A percentile compares a stretch with the other conserved stretches of the same genome.
These are phyloP conservation scores for human DNA, from an alignment of 2,113 vertebrate species.

Conservation along the genomic window DNA sequence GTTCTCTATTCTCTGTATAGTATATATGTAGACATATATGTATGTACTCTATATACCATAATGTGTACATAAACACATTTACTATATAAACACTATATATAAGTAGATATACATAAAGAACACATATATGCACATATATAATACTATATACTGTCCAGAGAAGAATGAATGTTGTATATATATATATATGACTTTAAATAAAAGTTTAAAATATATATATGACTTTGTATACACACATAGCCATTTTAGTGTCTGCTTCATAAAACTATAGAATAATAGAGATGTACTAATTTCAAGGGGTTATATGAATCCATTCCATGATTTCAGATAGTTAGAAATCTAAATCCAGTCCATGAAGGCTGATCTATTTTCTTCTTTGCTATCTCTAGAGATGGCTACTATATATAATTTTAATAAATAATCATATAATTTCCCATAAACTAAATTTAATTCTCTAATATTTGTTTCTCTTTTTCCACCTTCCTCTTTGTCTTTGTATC, in stretches of 20 bases:
- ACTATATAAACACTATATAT: not conserved
- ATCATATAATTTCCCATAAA: not conserved
- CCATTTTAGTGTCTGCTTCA: not conserved
- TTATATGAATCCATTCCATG: not conserved
- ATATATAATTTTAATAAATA: not conserved
- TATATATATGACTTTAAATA: not conserved
- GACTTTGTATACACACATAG: not conserved
- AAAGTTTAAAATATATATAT: too few species aligned
- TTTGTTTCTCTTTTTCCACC: not conserved
- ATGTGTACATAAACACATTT: not conserved
- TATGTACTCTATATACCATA: not conserved
- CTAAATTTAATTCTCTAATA: not conserved
- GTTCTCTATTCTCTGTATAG: not conserved
- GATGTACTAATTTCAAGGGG: not conserved
- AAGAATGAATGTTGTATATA: not conserved
- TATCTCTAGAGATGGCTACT: not conserved
- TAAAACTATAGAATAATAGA: not conserved
- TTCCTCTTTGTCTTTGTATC: not conserved
- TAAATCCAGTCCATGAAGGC: not conserved
- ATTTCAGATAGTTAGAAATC: not conserved
- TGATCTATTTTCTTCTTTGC: not conserved
- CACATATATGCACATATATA: not conserved
- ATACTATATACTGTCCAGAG: not conserved
- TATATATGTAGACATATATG: not conserved
- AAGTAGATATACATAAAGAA: not conserved